Base-by-base conservation (phyloP, 1,140 invertebrate species). In the Temnothorax curvispinosus region DNA sequence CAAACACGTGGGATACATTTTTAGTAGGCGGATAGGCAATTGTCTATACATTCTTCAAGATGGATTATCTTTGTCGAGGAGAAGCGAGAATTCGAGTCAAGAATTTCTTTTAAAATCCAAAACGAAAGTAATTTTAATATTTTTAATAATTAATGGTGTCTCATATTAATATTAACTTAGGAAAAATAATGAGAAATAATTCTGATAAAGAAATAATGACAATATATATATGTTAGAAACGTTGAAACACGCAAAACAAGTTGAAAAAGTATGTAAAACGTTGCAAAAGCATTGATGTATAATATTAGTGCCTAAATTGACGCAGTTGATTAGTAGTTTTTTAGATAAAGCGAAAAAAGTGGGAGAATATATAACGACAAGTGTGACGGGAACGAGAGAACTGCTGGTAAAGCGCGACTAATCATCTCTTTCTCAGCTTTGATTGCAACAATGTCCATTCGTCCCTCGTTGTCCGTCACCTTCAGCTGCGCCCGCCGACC, bases 361-460 rank as follows among this genome's bases (percentile, higher is more conserved):
- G 27, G 21, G 15, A 50, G 6, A 54, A 27, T 27, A 27, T 27
- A 9, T 11, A 69, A 69, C 2, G 11, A 21, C 11, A 50, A 11
- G 15, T 32, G 15, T 32, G 1, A 27, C 18, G 50, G 54, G 44
- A 13, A 56, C 38, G 41, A 62, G 50, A 74, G 65, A 52, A 71
- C 1, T 58, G 32, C 41, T 50, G 21, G 65, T 54, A 85, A 54
- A 54, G 50, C 6, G 41, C 18, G 21, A 35, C 60, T 54, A 80
- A 87, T 89, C 74, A 54, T 64, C 69, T 89, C 62, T 87, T 89
- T 86, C 76, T 67, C 76, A 60, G 54, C 65, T 54, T 85, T 84
- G 72, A 86, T 41, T 77, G 80, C 85, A 90, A 93, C 90, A 93
- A 92, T 93, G 85, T 86, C 89, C 87, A 90, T 91, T 88, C 89